Evolutionary conservation across 2,888 invertebrate genomes (phyloP).

Genomic region (Lasioglossum pauxillum): DNA sequence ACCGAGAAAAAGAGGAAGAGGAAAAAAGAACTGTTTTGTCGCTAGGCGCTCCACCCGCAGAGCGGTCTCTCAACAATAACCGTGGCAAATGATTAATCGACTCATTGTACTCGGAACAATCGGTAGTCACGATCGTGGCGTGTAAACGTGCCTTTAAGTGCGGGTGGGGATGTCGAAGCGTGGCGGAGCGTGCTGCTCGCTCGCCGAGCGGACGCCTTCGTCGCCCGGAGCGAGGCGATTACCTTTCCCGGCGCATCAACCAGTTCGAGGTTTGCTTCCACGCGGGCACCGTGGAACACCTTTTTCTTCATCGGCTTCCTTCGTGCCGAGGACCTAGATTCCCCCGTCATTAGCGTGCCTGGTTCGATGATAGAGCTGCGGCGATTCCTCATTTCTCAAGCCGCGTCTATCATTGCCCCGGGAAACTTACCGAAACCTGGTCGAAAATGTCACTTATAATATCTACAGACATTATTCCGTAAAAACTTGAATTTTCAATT

Average conservation of each 20-base stretch:
- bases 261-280: slow-evolving; percentile 68
- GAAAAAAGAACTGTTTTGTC: neutral
- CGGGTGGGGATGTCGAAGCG: slow-evolving; percentile 79
- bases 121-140: slow-evolving; percentile 61
- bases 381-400: neutral
- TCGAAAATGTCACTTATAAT: too few relatives aligned
- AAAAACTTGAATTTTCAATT: too few relatives aligned
- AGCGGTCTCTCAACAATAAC: slow-evolving; percentile 42
- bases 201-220: slow-evolving; percentile 74
- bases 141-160: slow-evolving; percentile 54
- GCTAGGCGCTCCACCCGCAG: neutral
- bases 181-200: slow-evolving; percentile 79
- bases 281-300: slow-evolving; percentile 56
- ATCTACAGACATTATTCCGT: too few relatives aligned
- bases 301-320: neutral
- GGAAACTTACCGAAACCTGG: neutral
- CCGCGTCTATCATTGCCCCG: neutral
- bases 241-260: slow-evolving; percentile 80
- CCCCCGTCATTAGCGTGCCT: neutral
- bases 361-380: neutral
- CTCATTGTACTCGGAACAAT: slow-evolving; percentile 59
- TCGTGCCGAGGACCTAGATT: neutral
- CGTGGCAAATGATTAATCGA: slow-evolving; percentile 55
- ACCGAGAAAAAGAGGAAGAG: neutral
- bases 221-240: slow-evolving; percentile 78